Percentiles rank a stretch among this genome's conserved stretches.
phyloP scores from a whole-genome alignment of 2,888 invertebrate genomes.

The Neoascia interrupta region DNA sequence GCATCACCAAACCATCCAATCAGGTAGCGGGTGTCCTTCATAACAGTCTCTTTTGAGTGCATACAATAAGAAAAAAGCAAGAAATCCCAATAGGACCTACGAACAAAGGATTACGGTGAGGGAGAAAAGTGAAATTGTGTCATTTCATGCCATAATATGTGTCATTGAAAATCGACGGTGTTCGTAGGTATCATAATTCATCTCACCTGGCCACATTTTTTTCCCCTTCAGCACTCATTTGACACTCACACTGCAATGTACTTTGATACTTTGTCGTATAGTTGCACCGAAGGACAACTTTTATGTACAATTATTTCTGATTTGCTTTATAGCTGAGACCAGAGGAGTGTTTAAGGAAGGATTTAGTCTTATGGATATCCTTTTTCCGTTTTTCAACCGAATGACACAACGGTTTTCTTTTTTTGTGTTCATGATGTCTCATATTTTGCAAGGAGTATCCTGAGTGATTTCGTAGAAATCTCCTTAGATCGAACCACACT shows the following conservation, averaged over 20 bases:
- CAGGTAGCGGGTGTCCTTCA: conserved; percentile 63
- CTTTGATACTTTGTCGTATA: background rate
- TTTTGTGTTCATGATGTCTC: background rate
- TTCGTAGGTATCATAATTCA: conserved; percentile 23
- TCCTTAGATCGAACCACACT: background rate
- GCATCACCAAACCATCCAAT: conserved; percentile 44
- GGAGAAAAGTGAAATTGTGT: conserved; percentile 76
- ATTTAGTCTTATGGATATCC: conserved; percentile 35
- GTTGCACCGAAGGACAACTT: conserved; percentile 27
- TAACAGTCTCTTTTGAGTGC: conserved; percentile 19
- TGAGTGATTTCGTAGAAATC: background rate
- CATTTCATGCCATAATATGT: conserved; percentile 75
- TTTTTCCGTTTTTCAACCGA: conserved; percentile 24
- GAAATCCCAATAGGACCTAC: conserved; percentile 35
- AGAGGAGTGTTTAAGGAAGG: conserved; percentile 20
- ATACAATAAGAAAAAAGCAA: conserved; percentile 27
- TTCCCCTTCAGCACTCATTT: conserved; percentile 13
- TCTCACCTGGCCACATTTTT: conserved; percentile 26
- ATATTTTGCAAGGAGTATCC: background rate
- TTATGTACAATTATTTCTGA: conserved; percentile 8
- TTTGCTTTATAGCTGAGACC: conserved; percentile 31
- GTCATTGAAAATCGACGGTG: conserved; percentile 16
- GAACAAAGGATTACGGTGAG: conserved; percentile 48
- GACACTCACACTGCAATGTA: conserved; percentile 16
- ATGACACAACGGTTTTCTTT: background rate